Evolutionary conservation across 2,888 invertebrate genomes (phyloP), one percentile per base, ranked within the genome.

Genomic region (Baccha elongata): DNA sequence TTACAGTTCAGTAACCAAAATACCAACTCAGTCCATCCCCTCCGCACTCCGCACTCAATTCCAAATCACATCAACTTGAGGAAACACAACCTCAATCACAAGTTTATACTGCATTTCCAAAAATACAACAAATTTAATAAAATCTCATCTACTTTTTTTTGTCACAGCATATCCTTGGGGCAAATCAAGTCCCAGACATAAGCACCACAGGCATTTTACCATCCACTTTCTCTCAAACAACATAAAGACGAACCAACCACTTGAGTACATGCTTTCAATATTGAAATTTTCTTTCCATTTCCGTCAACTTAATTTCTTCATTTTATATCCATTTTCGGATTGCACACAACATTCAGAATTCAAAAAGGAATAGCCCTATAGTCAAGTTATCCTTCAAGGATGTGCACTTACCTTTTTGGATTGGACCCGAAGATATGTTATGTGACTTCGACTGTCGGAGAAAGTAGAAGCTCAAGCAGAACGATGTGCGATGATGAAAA

Each of bases 251-350:
- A 29, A 42, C 23, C 58, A 78, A 65, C 72, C 37, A 50, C 72
- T 65, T 29, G 26, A 72, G 64, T 60, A 52, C 62, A 69, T 71
- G 71, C 32, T 71, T 64, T 78, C 64, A 78, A 71, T 78, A 78
- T 72, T 67, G 50, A 35, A 78, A 78, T 60, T 72, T 67, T 78
- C 65, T 78, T 72, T 72, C 46, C 78, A 78, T 78, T 72, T 78
- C 72, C 78, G 78, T 67, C 72, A 52, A 60, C 65, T 72, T 64
- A 72, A 72, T 78, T 58, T 67, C 58, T 72, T 72, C 55, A 65
- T 71, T 71, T 78, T 50, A 48, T 46, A 52, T 69, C 40, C 53
- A 58, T 62, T 52, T 26, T 62, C 19, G 29, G 17, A 32, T 32
- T 37, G 13, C n/a, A 40, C n/a, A 40, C 15, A 19, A 58, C 35